Evolutionary conservation across 2,888 invertebrate species (phyloP), one percentile per base, ranked within the genome.

Genomic region (Agrochola lota): DNA sequence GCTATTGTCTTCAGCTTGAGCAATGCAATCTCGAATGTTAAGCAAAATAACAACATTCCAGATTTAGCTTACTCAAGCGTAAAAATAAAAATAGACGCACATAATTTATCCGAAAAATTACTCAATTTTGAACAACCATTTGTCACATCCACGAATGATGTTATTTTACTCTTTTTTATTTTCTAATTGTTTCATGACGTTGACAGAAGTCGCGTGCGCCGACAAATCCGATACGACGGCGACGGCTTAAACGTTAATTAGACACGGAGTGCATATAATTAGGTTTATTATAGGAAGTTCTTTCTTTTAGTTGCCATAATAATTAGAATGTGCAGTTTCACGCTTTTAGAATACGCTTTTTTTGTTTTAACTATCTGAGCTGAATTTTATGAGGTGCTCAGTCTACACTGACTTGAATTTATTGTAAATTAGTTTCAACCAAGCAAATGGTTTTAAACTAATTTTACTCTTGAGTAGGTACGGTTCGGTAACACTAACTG

Each of bases 231-330:
- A 74, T 66, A 60, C 2, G n/a, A 46, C 67, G 17, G n/a, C 62
- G 40, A 40, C 43, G 43, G 43, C 68, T 60, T 68, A 73, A 81
- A 67, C 52, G 62, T 17, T 71, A 75, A 83, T 83, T 71, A 70
- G 43, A 64, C 68, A 66, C 49, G 81, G 77, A 71, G 71, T 85
- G 77, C 57, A 62, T 87, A 66, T 79, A 74, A 81, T 81, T 81
- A 72, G 71, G 35, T 73, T n/a, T 68, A 74, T 11, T 66, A 69
- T 72, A 74, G 79, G 87, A 87, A 86, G 76, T 72, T 76, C 35
- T 77, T 77, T 78, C 76, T 73, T 76, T 57, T 57, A 63, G 12
- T 40, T 26, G 62, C 35, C 49, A 57, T 35, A 60, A 12, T 77
- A 26, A 71, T 73, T 74, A 72, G 12, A 71, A 30, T 63, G 43